Percentiles rank a stretch among this genome's conserved stretches.
phyloP scores from a whole-genome alignment of 2,113 vertebrate genomes.

The Castor canadensis region DNA sequence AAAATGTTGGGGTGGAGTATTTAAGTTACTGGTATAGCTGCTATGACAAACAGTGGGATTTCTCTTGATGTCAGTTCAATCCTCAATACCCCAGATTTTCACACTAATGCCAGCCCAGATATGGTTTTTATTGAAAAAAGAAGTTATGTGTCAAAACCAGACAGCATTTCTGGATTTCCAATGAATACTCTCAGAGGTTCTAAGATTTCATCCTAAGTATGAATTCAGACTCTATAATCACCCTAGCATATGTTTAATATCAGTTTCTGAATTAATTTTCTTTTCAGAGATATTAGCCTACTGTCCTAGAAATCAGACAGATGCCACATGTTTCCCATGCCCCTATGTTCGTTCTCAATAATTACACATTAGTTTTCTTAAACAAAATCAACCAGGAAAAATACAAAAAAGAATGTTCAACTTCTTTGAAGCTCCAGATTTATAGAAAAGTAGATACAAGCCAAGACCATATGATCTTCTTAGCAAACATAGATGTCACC shows the following conservation, averaged over 20 bases:
- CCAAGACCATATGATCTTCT: neutral
- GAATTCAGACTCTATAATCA: neutral
- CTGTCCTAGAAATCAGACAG: conserved; percentile 38
- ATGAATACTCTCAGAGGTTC: conserved; percentile 15
- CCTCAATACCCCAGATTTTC: neutral
- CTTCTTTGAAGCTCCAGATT: conserved; percentile 44
- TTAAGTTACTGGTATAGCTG: neutral
- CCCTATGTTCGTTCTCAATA: neutral
- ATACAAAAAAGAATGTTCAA: conserved; percentile 49
- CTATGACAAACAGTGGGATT: conserved; percentile 29
- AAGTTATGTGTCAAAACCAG: conserved; percentile 47
- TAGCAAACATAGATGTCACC: conserved; percentile 13
- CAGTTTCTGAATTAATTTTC: conserved; percentile 50
- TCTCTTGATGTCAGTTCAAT: neutral
- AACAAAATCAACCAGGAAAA: conserved; percentile 54
- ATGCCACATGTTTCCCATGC: conserved; percentile 31
- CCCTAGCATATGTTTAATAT: conserved; percentile 26
- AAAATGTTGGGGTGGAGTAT: conserved; percentile 24
- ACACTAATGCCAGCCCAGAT: neutral
- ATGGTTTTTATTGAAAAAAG: conserved; percentile 54
- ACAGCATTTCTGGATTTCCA: neutral
- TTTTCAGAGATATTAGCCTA: conserved; percentile 12
- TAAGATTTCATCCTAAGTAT: conserved; percentile 45
- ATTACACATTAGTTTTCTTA: conserved; percentile 31
- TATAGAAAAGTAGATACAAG: neutral